These are phyloP conservation scores for Diadumene lineata DNA, from an alignment of 92 coral and sea anemone genomes.

Conservation along the genomic window DNA sequence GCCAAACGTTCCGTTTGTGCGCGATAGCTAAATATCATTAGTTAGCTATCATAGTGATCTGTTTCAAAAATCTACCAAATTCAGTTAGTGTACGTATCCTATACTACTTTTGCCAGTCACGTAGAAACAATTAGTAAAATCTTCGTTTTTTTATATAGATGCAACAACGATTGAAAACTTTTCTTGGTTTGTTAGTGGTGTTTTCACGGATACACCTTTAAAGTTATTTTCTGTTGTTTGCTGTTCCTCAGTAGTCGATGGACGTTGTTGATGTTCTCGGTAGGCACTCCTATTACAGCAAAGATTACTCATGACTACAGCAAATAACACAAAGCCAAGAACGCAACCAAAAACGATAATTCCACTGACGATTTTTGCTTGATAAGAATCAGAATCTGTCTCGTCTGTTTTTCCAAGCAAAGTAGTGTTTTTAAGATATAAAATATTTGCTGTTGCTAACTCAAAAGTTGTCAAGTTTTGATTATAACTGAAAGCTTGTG, in stretches of 20 bases:
- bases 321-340: constrained; percentile 28
- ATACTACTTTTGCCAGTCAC: no score
- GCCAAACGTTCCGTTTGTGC: no score
- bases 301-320: constrained; percentile 25
- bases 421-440: neutral
- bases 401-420: neutral
- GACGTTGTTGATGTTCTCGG: neutral
- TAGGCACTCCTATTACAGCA: constrained; percentile 19
- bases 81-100: no score
- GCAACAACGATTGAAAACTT: neutral
- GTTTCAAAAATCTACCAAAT: no score
- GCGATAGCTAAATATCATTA: no score
- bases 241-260: neutral
- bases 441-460: neutral
- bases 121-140: no score
- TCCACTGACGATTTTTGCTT: constrained; percentile 28
- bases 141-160: neutral
- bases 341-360: constrained; percentile 31
- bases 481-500: neutral
- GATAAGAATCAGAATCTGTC: constrained; percentile 4
- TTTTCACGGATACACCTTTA: neutral
- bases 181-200: neutral
- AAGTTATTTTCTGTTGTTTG: neutral
- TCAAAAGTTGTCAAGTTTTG: neutral
- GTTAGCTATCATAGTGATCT: no score